Percentiles rank a stretch among this genome's conserved stretches.
Evolutionary conservation across 1,140 invertebrate species (phyloP).

Genomic region (Oscheius sp.): DNA sequence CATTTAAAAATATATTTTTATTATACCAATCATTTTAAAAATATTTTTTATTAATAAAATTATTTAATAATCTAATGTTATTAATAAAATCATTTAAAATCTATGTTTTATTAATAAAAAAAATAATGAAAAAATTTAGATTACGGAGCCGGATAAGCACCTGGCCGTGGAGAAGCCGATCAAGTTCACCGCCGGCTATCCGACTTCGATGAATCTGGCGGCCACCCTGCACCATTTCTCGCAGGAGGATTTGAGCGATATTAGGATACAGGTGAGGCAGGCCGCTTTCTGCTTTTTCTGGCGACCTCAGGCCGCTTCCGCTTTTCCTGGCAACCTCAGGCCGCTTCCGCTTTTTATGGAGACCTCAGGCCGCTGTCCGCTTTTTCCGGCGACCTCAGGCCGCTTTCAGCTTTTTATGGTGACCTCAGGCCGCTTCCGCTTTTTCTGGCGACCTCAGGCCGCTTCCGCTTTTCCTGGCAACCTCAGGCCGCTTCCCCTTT

Average conservation of each 20-base stretch:
- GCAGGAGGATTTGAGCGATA: not conserved
- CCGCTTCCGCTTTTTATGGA: too few species aligned
- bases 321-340: too few species aligned
- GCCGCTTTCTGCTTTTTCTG: too few species aligned
- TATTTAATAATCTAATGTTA: not conserved
- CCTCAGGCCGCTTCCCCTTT: too few species aligned
- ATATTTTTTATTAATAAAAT: not conserved
- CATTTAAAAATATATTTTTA: not conserved
- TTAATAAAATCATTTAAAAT: not conserved
- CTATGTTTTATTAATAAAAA: not conserved
- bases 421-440: too few species aligned
- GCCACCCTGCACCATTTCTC: not conserved
- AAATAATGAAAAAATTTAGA: not conserved
- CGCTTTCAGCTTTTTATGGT: too few species aligned
- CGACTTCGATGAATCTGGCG: not conserved
- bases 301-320: too few species aligned
- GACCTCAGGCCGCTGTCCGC: too few species aligned
- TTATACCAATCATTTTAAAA: not conserved
- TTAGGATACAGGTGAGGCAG: not conserved
- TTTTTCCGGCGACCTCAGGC: too few species aligned
- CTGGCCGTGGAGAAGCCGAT: not conserved
- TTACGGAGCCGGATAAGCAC: not conserved
- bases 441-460: too few species aligned
- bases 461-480: too few species aligned
- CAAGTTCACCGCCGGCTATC: slow-evolving; percentile 8